These are phyloP conservation scores for Drosophila hydei DNA, from an alignment of 1,140 invertebrate genomes.

Conservation along the genomic window DNA sequence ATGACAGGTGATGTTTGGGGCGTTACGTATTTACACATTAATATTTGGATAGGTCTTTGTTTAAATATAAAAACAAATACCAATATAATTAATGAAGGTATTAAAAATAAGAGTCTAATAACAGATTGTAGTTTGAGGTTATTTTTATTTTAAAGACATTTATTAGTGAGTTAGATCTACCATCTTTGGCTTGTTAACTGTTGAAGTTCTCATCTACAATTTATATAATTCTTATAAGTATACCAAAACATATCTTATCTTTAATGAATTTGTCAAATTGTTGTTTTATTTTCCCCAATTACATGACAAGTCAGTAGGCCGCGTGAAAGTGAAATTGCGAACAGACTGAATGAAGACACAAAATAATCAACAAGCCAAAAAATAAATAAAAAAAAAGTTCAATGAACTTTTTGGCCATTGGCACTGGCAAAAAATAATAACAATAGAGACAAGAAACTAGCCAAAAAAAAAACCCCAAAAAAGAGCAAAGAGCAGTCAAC, in stretches of 20 bases:
- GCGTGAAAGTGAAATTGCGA: constrained; percentile 68
- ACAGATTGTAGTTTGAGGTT: too few relatives aligned
- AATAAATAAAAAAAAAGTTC: constrained; percentile 57
- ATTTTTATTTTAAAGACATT: too few relatives aligned
- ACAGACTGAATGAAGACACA: constrained; percentile 58
- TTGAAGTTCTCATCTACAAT: too few relatives aligned
- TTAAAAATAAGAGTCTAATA: too few relatives aligned
- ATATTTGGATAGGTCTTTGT: constrained; percentile 34
- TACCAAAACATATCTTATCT: too few relatives aligned
- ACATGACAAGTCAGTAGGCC: constrained; percentile 15
- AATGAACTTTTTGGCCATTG: constrained; percentile 76
- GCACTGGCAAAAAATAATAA: constrained; percentile 45
- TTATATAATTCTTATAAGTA: too few relatives aligned
- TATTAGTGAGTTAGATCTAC: too few relatives aligned
- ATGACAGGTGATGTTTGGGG: constrained; percentile 43
- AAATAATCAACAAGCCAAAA: constrained; percentile 50
- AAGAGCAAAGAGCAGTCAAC: constrained; percentile 59
- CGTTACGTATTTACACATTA: constrained; percentile 33
- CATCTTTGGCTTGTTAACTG: too few relatives aligned
- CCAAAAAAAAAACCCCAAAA: constrained; percentile 56
- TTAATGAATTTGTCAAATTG: too few relatives aligned
- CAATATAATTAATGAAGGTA: background rate
- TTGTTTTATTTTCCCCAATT: too few relatives aligned
- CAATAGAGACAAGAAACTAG: constrained; percentile 54
- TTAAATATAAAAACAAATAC: background rate